A percentile compares a stretch with the other conserved stretches of the same genome.
Evolutionary conservation across 2,113 vertebrate species (phyloP).

Genomic region (Engystomops pustulosus): DNA sequence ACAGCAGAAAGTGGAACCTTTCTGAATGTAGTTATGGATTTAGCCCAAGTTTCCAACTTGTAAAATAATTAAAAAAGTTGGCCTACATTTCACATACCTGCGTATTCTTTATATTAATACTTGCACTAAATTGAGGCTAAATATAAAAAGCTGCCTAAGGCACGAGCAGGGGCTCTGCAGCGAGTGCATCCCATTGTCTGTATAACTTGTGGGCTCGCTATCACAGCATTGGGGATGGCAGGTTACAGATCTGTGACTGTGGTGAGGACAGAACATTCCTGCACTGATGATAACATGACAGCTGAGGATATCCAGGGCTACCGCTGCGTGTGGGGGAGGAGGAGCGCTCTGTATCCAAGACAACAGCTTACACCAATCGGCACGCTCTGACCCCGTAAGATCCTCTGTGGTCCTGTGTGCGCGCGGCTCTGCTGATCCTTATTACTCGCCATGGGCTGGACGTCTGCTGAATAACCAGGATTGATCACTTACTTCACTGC

Average conservation of each 20-base stretch:
- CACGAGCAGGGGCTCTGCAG: too few relatives aligned
- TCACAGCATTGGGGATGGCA: background rate
- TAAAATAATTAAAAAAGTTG: too few relatives aligned
- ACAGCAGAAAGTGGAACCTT: too few relatives aligned
- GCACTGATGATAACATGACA: conserved; percentile 30
- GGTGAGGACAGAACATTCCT: conserved; percentile 33
- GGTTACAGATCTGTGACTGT: background rate
- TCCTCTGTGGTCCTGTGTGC: background rate
- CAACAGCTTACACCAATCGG: conserved; percentile 42
- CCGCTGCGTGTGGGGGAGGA: conserved; percentile 40
- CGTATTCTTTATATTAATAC: too few relatives aligned
- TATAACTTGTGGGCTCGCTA: too few relatives aligned
- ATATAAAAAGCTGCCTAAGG: too few relatives aligned
- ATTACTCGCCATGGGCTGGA: background rate
- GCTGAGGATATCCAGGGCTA: conserved; percentile 7
- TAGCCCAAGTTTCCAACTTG: too few relatives aligned
- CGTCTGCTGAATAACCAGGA: too few relatives aligned
- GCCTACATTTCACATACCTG: too few relatives aligned
- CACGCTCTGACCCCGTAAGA: background rate
- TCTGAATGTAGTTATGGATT: too few relatives aligned
- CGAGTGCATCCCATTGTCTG: too few relatives aligned
- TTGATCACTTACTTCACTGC: background rate
- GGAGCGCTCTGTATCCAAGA: conserved; percentile 32
- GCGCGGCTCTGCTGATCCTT: background rate
- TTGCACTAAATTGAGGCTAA: too few relatives aligned